Base-by-base conservation (phyloP, 1,140 invertebrate genomes). In the Uloborus diversus region DNA sequence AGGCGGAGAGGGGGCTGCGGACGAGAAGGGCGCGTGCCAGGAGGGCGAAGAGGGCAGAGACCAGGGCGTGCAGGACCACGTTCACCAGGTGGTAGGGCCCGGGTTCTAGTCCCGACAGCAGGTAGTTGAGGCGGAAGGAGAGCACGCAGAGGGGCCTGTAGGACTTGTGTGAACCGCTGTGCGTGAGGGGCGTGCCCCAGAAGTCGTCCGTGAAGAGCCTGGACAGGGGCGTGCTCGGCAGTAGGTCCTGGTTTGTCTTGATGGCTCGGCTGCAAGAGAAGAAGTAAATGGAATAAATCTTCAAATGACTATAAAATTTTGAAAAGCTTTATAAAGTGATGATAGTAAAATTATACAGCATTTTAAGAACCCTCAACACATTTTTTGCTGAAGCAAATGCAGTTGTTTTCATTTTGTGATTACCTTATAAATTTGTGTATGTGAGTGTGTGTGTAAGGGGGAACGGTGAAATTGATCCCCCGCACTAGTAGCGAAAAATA, bases 111-210 rank as follows among this genome's bases (percentile, higher is more conserved):
- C 86, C 86, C 70, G 85, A 83, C 5, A 88, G 25, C 13, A 79
- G 66, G 61, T 84, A 93, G 27, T 98, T 98, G 85, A 96, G 91
- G 81, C 96, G 90, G 88, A 98, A 99, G 5, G 96, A 95, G 53
- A 98, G 91, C 33, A 97, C 96, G 85, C 94, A 96, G 73, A 99
- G 89, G 1, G 97, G 97, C 30, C 97, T 90, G 88, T 98, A 99
- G 4, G 96, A 98, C 84, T 98, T 97, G 90, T 99, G 97, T 0
- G 94, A 95, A n/a, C 94, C 94, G 79, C 90, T 90, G 85, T 96
- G 94, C 37, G 89, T 90, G 79, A 97, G 87, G 33, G 94, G 92
- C 20, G 94, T 96, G 56, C 95, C 95, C 95, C 95, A 97, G 88
- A 96, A 97, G 87, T 97, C 95, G 86, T 97, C 93, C 84, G 90